Conservation (phyloP, 2,797 vertebrate genomes). For the Smutsia temminckii region DNA sequence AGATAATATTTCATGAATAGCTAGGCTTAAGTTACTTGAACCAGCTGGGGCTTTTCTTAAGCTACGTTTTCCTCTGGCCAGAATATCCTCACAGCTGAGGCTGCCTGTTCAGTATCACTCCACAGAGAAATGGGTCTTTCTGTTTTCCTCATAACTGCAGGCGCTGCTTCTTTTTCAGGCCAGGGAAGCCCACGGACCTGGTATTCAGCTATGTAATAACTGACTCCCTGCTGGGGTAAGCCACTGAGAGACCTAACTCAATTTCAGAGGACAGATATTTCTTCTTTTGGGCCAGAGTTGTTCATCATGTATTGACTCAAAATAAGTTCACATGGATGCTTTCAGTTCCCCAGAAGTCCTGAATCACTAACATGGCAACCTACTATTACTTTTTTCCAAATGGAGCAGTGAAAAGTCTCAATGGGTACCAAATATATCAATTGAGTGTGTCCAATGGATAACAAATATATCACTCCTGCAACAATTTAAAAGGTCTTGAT, state of each 20-base stretch:
- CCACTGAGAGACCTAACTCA: conserved; percentile 77
- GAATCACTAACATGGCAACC: conserved; percentile 53
- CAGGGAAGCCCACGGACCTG: conserved; percentile 78
- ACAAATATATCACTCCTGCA: background rate
- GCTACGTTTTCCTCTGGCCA: conserved; percentile 81
- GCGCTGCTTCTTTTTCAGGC: conserved; percentile 77
- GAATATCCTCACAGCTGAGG: conserved; percentile 75
- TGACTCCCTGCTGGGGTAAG: conserved; percentile 79
- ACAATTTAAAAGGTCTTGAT: background rate
- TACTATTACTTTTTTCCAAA: conserved; percentile 29
- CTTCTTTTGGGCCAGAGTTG: conserved; percentile 68
- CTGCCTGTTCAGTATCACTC: conserved; percentile 79
- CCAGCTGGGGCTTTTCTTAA: conserved; percentile 82
- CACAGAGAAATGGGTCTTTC: conserved; percentile 80
- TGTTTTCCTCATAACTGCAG: conserved; percentile 84
- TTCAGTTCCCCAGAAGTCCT: conserved; percentile 76
- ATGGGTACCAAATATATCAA: background rate
- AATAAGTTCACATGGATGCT: conserved; percentile 67
- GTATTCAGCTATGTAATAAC: conserved; percentile 80
- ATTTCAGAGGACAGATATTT: conserved; percentile 71
- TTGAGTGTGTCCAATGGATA: conserved; percentile 30
- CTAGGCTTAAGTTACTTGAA: conserved; percentile 73
- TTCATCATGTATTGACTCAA: conserved; percentile 74
- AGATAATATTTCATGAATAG: conserved; percentile 72
- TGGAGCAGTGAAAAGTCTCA: conserved; percentile 9